phyloP scores from a whole-genome alignment of 2,888 invertebrate species.

The Caenorhabditis japonica region DNA sequence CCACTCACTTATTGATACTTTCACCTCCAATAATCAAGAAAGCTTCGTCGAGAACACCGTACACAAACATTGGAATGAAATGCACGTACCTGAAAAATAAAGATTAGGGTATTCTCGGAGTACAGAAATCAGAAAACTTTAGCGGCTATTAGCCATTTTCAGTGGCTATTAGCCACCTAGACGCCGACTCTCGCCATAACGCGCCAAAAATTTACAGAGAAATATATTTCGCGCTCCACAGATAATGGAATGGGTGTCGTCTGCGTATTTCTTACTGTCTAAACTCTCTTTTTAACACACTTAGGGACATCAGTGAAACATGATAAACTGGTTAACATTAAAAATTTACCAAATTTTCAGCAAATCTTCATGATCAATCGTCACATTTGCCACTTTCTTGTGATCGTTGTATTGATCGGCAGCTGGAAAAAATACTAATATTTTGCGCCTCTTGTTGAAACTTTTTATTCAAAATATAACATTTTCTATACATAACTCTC shows the following conservation, averaged over 20 bases:
- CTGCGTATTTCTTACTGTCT: too few species aligned
- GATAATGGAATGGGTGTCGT: too few species aligned
- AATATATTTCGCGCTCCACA: too few species aligned
- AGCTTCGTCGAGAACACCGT: constrained; percentile 38
- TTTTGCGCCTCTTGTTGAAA: too few species aligned
- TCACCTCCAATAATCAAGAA: constrained; percentile 50
- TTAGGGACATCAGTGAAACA: not conserved
- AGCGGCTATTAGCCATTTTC: too few species aligned
- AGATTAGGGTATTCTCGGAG: constrained; percentile 3
- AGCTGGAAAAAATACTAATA: constrained; percentile 24
- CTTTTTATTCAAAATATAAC: too few species aligned
- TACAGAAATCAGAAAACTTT: not conserved
- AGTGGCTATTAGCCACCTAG: too few species aligned
- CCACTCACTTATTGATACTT: constrained; percentile 39
- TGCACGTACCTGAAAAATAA: constrained; percentile 22
- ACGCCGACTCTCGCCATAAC: too few species aligned
- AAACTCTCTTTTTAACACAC: not conserved
- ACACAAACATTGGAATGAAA: constrained; percentile 51
- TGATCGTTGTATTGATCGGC: constrained; percentile 56
- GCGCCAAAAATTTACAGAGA: not conserved
- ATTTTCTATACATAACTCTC: too few species aligned
- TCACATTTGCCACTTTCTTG: constrained; percentile 36
- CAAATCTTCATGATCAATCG: constrained; percentile 48
- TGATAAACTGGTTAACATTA: not conserved
- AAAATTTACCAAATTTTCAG: constrained; percentile 26